Conservation (phyloP, 2,797 vertebrate genomes). For the Tolypeutes matacus region DNA sequence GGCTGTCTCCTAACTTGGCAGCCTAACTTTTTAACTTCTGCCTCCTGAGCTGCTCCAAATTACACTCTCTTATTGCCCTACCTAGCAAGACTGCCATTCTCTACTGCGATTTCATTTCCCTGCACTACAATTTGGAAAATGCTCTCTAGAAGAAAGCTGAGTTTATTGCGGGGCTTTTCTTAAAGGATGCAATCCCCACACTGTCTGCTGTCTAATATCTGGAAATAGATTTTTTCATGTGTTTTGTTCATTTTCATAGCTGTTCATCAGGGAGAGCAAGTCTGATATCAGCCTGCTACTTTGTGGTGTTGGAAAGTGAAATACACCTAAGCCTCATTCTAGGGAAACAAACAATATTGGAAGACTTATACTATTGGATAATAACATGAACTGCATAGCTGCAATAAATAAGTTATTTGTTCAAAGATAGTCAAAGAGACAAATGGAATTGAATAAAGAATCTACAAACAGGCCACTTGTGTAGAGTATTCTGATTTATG, state of each 20-base stretch:
- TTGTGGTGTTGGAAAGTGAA: background rate
- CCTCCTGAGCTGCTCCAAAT: too few relatives aligned
- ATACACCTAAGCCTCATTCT: background rate
- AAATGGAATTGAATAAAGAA: background rate
- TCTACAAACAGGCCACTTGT: background rate
- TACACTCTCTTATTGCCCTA: too few relatives aligned
- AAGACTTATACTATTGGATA: background rate
- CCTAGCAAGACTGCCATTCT: background rate
- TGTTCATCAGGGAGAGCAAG: background rate
- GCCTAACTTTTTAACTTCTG: too few relatives aligned
- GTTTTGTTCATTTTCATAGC: background rate
- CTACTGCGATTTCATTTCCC: too few relatives aligned
- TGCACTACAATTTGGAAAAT: background rate
- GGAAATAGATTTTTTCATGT: background rate
- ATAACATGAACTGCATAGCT: background rate
- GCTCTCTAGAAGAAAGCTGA: background rate
- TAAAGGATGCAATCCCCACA: too few relatives aligned
- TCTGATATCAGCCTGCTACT: background rate
- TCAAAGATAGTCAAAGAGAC: background rate
- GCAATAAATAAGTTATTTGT: background rate
- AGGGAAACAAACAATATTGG: background rate
- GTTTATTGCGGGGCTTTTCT: too few relatives aligned
- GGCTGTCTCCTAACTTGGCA: too few relatives aligned
- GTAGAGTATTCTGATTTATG: background rate
- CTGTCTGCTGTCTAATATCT: background rate